Evolutionary conservation across 2,797 vertebrate genomes (phyloP), one percentile per base, ranked within the genome.

Genomic region (Malacoraja senta): DNA sequence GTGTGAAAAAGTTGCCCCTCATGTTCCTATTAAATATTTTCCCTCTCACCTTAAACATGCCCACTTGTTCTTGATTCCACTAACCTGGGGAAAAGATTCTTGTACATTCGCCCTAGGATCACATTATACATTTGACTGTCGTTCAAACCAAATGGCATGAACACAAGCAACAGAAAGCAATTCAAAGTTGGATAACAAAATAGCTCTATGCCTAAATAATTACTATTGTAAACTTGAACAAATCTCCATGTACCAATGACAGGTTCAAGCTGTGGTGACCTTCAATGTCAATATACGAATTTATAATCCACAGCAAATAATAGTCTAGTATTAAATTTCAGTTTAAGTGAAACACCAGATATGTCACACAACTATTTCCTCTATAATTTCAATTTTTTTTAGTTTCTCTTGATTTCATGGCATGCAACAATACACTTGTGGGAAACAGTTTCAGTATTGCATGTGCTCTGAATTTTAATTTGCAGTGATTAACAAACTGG

Each of bases 331-430:
- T 58, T 86, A 65, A 65, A 93, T 95, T 94, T 93, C 94, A 95
- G 95, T 94, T 95, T 95, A 95, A 95, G 94, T 94, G 95, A 95
- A 93, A 94, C 94, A 83, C 76, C 58, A 8, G 53, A 26, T 94
- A 93, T 71, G 94, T 93, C 93, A 94, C 91, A 94, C 93, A 93
- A 95, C 84, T 93, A 94, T 93, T 61, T 94, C 79, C 93, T 94
- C 61, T 93, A 72, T 65, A 76, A 94, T 0, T 68, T 58, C 0
- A 93, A 6, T 93, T 94, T 91, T 29, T 83, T 63, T 84, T 86
- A 2, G 10, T 88, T 76, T n/a, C 79, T 29, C 63, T 53, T 80
- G 58, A 77, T 93, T 94, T 94, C 83, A 94, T 94, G 94, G 83
- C 83, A 93, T 86, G 58, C 26, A 32, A n/a, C 13, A 63, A 86